phyloP scores from a whole-genome alignment of 2,888 invertebrate genomes.

The Calameuta pallipes region DNA sequence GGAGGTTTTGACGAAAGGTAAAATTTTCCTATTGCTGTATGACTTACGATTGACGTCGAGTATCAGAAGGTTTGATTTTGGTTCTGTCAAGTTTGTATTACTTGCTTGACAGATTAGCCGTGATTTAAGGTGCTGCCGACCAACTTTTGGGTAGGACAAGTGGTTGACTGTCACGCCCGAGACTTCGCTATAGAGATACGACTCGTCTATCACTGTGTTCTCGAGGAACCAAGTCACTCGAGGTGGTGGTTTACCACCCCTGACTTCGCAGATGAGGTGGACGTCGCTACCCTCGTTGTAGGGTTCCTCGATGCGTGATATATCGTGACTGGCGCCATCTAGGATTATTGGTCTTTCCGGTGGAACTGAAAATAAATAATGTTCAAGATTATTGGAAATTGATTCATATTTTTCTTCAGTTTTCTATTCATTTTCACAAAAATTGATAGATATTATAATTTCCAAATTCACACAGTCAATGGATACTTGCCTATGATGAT shows the following conservation, averaged over 20 bases:
- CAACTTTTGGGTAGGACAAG: conserved; percentile 82
- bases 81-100: conserved; percentile 85
- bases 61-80: conserved; percentile 82
- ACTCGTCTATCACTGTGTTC: conserved; percentile 85
- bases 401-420: background rate
- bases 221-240: conserved; percentile 88
- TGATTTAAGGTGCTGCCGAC: conserved; percentile 84
- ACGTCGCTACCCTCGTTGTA: conserved; percentile 90
- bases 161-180: conserved; percentile 83
- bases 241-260: conserved; percentile 85
- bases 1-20: too few species aligned
- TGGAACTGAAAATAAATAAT: conserved; percentile 72
- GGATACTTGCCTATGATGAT: conserved; percentile 68
- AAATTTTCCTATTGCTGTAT: background rate
- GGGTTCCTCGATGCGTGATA: conserved; percentile 80
- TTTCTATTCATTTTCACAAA: background rate
- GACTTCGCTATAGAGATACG: conserved; percentile 75
- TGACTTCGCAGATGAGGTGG: conserved; percentile 83
- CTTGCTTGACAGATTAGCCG: conserved; percentile 88
- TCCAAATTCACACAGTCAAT: background rate
- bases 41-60: conserved; percentile 89
- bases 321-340: conserved; percentile 78
- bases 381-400: background rate
- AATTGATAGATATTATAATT: background rate
- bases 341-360: conserved; percentile 85